Percentiles rank a stretch among this genome's conserved stretches.
phyloP scores from a whole-genome alignment of 2,797 vertebrate genomes.

The Schizothorax lantsangensis region DNA sequence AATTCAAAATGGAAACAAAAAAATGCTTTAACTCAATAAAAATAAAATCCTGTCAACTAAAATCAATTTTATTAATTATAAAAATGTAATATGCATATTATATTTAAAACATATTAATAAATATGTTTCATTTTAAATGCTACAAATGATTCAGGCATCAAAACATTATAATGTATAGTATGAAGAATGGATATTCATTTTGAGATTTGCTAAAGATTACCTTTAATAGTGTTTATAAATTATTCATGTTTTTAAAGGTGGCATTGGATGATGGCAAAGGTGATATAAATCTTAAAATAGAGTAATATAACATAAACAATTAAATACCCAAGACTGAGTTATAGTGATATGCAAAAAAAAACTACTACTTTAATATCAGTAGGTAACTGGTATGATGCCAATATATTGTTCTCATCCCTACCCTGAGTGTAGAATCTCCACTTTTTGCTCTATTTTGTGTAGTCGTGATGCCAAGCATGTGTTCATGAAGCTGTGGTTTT shows the following conservation, averaged over 20 bases:
- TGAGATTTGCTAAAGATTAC: not conserved
- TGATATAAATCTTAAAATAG: no score
- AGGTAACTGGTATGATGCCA: not conserved
- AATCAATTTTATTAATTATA: not conserved
- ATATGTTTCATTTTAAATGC: not conserved
- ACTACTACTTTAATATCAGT: not conserved
- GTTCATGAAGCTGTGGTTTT: constrained; percentile 23
- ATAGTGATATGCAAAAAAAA: not conserved
- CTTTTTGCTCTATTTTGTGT: not conserved
- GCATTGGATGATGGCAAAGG: not conserved
- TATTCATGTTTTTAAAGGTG: not conserved
- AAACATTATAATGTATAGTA: not conserved
- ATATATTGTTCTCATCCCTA: not conserved
- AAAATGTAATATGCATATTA: not conserved
- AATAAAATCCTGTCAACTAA: not conserved
- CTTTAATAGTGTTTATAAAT: not conserved
- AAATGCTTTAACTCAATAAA: not conserved
- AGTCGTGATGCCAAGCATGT: no score
- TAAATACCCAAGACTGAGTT: not conserved
- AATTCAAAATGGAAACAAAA: no score
- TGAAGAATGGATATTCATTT: not conserved
- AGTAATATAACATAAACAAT: not conserved
- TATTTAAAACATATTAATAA: not conserved
- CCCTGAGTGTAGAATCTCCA: not conserved
- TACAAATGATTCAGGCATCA: not conserved